These are phyloP conservation scores for Aurelia aurita DNA, from an alignment of 30 jellyfish, hydroid and myxozoan species.

Conservation along the genomic window DNA sequence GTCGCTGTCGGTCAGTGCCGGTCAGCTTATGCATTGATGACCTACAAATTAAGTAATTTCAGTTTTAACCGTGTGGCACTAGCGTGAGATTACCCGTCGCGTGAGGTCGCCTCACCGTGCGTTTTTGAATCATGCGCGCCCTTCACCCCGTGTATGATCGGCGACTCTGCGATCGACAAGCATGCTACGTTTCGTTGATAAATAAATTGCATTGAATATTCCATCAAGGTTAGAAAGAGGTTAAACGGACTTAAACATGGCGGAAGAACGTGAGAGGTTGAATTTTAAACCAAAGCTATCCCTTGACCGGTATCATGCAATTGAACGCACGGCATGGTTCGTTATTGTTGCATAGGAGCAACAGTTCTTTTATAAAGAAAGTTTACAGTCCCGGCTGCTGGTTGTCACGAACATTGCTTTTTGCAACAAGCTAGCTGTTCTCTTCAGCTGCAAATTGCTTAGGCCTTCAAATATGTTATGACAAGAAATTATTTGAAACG, in stretches of 20 bases:
- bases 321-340: neutral
- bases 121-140: slow-evolving; percentile 40
- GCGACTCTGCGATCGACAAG: slow-evolving; percentile 28
- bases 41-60: neutral
- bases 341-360: neutral
- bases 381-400: no score
- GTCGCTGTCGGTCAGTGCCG: neutral
- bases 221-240: slow-evolving; percentile 58
- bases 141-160: slow-evolving; percentile 47
- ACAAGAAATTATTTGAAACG: no score
- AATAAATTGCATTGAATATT: slow-evolving; percentile 31
- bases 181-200: slow-evolving; percentile 61
- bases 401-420: no score
- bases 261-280: slow-evolving; percentile 61
- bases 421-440: no score
- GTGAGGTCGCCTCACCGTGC: slow-evolving; percentile 55
- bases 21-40: neutral
- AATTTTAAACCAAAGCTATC: neutral
- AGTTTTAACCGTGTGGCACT: slow-evolving; percentile 13
- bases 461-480: no score
- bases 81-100: slow-evolving; percentile 61
- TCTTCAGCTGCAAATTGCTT: no score
- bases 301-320: slow-evolving; percentile 7
- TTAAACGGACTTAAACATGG: slow-evolving; percentile 40
- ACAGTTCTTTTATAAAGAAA: neutral